These are phyloP conservation scores for Heteromurus nitidus DNA, from an alignment of 2,888 invertebrate species.

Conservation along the genomic window DNA sequence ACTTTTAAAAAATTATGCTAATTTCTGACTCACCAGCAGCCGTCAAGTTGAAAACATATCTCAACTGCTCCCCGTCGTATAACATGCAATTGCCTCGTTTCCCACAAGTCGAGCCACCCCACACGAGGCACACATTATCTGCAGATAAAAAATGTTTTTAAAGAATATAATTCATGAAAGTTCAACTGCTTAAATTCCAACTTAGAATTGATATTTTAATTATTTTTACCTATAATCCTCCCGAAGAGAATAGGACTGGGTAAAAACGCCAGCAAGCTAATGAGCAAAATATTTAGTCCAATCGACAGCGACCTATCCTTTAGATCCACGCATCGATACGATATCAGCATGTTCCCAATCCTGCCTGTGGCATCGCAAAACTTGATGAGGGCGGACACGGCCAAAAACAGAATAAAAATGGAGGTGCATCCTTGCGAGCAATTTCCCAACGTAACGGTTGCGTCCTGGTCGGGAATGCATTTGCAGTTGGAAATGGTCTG, in stretches of 20 bases:
- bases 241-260: slow-evolving; percentile 85
- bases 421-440: slow-evolving; percentile 79
- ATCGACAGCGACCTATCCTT: slow-evolving; percentile 82
- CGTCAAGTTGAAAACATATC: slow-evolving; percentile 81
- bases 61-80: slow-evolving; percentile 81
- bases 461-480: slow-evolving; percentile 50
- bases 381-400: slow-evolving; percentile 77
- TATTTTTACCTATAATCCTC: slow-evolving; percentile 79
- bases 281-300: slow-evolving; percentile 80
- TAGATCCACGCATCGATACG: slow-evolving; percentile 80
- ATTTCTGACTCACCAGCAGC: slow-evolving; percentile 77
- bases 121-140: slow-evolving; percentile 83
- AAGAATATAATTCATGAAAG: no score
- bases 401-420: slow-evolving; percentile 75
- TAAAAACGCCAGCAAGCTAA: slow-evolving; percentile 81
- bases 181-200: no score
- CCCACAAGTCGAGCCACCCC: slow-evolving; percentile 82
- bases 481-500: slow-evolving; percentile 76
- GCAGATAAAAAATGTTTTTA: no score
- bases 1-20: no score
- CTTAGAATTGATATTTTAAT: no score
- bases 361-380: slow-evolving; percentile 81
- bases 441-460: slow-evolving; percentile 77
- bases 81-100: slow-evolving; percentile 85
- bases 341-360: slow-evolving; percentile 81